A percentile compares a stretch with the other conserved stretches of the same genome.
phyloP scores from a whole-genome alignment of 2,888 invertebrate genomes.

The Microchrysa polita region DNA sequence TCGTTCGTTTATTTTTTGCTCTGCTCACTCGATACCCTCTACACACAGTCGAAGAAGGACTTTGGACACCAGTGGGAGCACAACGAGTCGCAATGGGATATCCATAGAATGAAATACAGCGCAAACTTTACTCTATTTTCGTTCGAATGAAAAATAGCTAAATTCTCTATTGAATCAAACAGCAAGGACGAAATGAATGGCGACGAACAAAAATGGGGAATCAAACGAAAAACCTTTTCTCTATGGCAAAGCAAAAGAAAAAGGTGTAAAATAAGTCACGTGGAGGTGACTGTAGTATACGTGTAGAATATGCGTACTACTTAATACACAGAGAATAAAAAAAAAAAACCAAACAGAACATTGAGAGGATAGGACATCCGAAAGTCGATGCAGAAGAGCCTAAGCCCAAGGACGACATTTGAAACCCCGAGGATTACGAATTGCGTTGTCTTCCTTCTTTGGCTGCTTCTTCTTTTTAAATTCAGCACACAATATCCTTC shows the following conservation, averaged over 20 bases:
- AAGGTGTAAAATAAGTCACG: slow-evolving; percentile 3
- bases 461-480: no score
- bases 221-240: neutral
- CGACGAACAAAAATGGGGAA: neutral
- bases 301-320: neutral
- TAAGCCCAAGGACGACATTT: neutral
- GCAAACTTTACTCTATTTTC: slow-evolving; percentile 28
- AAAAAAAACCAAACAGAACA: no score
- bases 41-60: no score
- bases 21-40: no score
- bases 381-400: neutral
- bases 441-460: neutral
- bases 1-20: neutral
- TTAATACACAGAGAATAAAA: neutral
- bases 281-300: neutral
- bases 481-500: neutral
- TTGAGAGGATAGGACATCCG: neutral
- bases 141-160: slow-evolving; percentile 16
- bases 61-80: slow-evolving; percentile 7
- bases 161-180: slow-evolving; percentile 6
- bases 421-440: slow-evolving; percentile 9
- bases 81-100: slow-evolving; percentile 17
- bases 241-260: neutral
- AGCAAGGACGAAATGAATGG: neutral
- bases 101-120: slow-evolving; percentile 35